Conservation (phyloP, 2,113 vertebrate genomes). For the Nesoenas mayeri region DNA sequence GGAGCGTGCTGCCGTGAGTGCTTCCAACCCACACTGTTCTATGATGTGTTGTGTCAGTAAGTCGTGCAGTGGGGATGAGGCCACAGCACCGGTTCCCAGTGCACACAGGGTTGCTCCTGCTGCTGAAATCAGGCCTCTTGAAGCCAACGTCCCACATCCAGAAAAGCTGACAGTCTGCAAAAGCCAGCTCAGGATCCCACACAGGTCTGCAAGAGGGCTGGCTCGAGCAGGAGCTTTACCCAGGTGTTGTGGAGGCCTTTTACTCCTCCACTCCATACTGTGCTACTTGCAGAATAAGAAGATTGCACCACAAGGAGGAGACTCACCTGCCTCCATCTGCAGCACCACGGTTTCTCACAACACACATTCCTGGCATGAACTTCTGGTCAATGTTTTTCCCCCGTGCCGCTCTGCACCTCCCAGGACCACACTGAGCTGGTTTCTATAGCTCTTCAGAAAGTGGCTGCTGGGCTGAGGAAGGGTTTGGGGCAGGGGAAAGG, state of each 20-base stretch:
- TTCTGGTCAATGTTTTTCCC: background rate
- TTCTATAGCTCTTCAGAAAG: background rate
- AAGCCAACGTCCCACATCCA: background rate
- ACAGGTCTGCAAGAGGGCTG: background rate
- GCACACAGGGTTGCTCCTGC: background rate
- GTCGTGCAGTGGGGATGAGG: background rate
- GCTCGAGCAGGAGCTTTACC: background rate
- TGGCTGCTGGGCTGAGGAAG: background rate
- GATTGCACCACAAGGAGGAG: background rate
- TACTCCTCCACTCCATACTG: background rate
- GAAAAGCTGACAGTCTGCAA: background rate
- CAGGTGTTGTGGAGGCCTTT: background rate
- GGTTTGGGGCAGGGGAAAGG: background rate
- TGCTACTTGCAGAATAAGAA: background rate
- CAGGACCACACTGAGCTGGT: fast-evolving
- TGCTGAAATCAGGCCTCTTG: background rate
- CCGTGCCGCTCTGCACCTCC: background rate
- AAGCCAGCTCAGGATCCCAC: background rate
- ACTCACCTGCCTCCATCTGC: background rate
- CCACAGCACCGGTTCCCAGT: background rate
- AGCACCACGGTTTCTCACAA: fast-evolving
- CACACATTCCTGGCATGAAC: fast-evolving
- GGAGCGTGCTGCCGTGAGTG: too few relatives aligned
- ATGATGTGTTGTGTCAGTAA: background rate
- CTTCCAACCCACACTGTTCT: too few relatives aligned